Base-by-base conservation (phyloP, 2,888 invertebrate genomes). In the Parnassius mnemosyne region DNA sequence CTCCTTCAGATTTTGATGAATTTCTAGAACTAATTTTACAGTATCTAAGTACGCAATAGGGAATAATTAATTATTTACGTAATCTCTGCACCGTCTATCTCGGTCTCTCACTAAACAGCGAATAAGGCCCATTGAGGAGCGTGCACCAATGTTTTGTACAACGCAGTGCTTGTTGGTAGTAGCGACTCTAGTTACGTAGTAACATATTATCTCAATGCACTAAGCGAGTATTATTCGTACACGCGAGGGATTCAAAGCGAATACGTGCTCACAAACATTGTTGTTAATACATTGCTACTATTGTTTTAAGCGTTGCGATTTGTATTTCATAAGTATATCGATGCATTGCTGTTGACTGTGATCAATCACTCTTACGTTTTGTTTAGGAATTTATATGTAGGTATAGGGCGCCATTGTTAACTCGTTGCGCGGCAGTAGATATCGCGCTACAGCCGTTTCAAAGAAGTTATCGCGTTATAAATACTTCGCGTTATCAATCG, bases 381-480 rank as follows among this genome's bases (percentile, higher is more conserved):
- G 34, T 55, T 44, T 13, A 50, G 25, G 10, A 50, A 47, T 54
- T 34, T 34, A 54, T 51, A n/a, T n/a, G n/a, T n/a, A 47, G 13
- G 47, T 60, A 42, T 12, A 10, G 55, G 59, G 10, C 25, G 47
- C 44, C 52, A 59, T 58, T 58, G 59, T 63, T 59, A 56, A 56
- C 52, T 55, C 59, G 52, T 42, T 49, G 54, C 47, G 49, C 7
- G 49, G 7, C 34, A 34, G 34, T 34, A 63, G 63, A 63, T 63
- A 63, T 59, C 58, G 46, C 63, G 57, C 51, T 49, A 50, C 54
- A 34, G 34, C 57, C 46, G 64, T 51, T 69, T 64, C 60, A 61
- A 57, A 53, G 60, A 64, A 64, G 64, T 68, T 69, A 69, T 67
- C 68, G 60, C 63, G 51, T 63, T 64, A 64, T 68, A 68, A 64